phyloP scores from a whole-genome alignment of 1,140 invertebrate genomes.

The Nebria ingens region DNA sequence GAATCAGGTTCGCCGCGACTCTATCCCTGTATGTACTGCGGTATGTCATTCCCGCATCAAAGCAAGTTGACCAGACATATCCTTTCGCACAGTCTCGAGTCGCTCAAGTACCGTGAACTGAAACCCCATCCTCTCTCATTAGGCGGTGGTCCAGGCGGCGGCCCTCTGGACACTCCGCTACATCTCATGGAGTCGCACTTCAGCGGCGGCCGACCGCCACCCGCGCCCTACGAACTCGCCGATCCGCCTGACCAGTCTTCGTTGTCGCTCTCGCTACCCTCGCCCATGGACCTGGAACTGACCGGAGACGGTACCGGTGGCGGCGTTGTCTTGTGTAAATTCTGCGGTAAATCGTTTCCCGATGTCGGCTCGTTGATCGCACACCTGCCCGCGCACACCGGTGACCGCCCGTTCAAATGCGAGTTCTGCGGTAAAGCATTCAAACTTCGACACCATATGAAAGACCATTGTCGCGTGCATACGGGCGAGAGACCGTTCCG shows the following conservation, averaged over 20 bases:
- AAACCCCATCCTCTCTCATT: constrained; percentile 36
- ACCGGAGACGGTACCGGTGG: constrained; percentile 41
- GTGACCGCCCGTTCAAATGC: constrained; percentile 80
- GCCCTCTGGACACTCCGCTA: constrained; percentile 24
- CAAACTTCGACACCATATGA: constrained; percentile 84
- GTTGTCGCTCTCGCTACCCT: constrained; percentile 36
- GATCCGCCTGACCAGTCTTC: constrained; percentile 41
- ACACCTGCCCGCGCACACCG: constrained; percentile 78
- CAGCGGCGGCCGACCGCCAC: constrained; percentile 35
- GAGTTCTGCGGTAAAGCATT: constrained; percentile 85
- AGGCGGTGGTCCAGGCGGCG: constrained; percentile 5
- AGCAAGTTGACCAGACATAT: constrained; percentile 81
- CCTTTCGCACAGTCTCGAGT: constrained; percentile 74
- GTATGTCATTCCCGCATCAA: constrained; percentile 74
- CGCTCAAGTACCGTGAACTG: constrained; percentile 71
- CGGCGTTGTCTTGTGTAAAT: constrained; percentile 76
- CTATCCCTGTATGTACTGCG: constrained; percentile 78
- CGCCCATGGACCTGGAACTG: constrained; percentile 41
- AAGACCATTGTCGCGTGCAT: constrained; percentile 84
- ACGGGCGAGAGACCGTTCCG: constrained; percentile 83
- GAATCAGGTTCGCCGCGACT: constrained; percentile 41
- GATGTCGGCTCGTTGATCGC: constrained; percentile 76
- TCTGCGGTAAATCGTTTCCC: constrained; percentile 81
- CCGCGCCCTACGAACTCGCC: constrained; percentile 38
- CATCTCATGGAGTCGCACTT: constrained; percentile 28